Evolutionary conservation across 1,140 invertebrate species (phyloP).

Genomic region (Rhyacophila brunnea): DNA sequence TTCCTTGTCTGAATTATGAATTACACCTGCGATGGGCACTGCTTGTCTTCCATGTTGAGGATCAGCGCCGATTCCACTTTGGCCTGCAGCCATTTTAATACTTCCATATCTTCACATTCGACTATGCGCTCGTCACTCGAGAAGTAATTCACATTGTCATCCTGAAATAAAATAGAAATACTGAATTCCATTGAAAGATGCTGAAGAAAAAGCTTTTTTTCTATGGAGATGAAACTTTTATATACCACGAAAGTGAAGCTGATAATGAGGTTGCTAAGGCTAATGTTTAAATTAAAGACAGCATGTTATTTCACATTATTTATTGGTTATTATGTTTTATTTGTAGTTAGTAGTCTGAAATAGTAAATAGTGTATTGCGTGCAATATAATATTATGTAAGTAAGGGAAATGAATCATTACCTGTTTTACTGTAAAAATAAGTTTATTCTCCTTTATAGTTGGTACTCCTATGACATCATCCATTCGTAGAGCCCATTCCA

Average conservation of each 20-base stretch:
- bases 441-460: slow-evolving; percentile 59
- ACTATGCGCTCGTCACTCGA: slow-evolving; percentile 64
- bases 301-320: too few species aligned
- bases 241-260: too few species aligned
- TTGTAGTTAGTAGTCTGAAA: too few species aligned
- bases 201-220: too few species aligned
- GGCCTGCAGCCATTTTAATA: slow-evolving; percentile 68
- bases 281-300: too few species aligned
- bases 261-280: too few species aligned
- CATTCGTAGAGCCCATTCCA: slow-evolving; percentile 74
- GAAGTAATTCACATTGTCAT: slow-evolving; percentile 56
- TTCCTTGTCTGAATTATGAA: too few species aligned
- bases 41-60: slow-evolving; percentile 65
- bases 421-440: slow-evolving; percentile 74
- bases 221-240: too few species aligned
- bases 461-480: slow-evolving; percentile 73
- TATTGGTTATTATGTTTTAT: too few species aligned
- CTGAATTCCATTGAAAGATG: too few species aligned
- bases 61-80: slow-evolving; percentile 74
- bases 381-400: background rate
- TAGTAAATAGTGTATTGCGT: background rate
- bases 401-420: slow-evolving; percentile 45
- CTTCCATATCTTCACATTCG: slow-evolving; percentile 59
- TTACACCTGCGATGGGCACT: slow-evolving; percentile 39
- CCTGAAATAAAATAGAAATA: slow-evolving; percentile 52